These are phyloP conservation scores for Gasterosteus aculeatus DNA, from an alignment of 2,113 vertebrate genomes.

Conservation along the genomic window DNA sequence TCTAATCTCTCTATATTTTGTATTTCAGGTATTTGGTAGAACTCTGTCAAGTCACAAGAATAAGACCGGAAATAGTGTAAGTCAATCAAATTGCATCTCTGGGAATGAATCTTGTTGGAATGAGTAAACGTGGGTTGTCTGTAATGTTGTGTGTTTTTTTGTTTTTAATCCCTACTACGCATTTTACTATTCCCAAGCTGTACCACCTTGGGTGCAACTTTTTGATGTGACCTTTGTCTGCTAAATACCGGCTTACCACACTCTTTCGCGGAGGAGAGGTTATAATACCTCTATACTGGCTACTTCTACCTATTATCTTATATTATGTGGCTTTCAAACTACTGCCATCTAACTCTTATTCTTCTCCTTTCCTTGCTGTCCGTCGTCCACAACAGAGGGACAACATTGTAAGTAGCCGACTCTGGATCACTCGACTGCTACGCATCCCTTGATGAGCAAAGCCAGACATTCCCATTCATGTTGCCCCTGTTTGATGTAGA, in stretches of 20 bases:
- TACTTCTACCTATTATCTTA: constrained; percentile 10
- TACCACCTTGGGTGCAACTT: neutral
- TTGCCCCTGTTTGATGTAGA: neutral
- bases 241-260: neutral
- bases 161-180: neutral
- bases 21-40: constrained; percentile 74
- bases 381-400: constrained; percentile 63
- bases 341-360: constrained; percentile 31
- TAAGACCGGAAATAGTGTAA: constrained; percentile 61
- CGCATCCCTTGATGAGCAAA: neutral
- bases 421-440: neutral
- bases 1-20: neutral
- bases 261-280: neutral
- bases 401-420: constrained; percentile 72
- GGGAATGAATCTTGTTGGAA: neutral
- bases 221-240: neutral
- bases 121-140: constrained; percentile 1
- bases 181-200: neutral
- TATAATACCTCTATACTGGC: neutral
- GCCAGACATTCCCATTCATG: neutral
- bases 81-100: constrained; percentile 31
- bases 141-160: too few species aligned
- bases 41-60: constrained; percentile 62
- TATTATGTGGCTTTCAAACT: constrained; percentile 21
- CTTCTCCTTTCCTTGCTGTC: constrained; percentile 51